Evolutionary conservation across 2,888 invertebrate species (phyloP).

Genomic region (Artemia sp.): DNA sequence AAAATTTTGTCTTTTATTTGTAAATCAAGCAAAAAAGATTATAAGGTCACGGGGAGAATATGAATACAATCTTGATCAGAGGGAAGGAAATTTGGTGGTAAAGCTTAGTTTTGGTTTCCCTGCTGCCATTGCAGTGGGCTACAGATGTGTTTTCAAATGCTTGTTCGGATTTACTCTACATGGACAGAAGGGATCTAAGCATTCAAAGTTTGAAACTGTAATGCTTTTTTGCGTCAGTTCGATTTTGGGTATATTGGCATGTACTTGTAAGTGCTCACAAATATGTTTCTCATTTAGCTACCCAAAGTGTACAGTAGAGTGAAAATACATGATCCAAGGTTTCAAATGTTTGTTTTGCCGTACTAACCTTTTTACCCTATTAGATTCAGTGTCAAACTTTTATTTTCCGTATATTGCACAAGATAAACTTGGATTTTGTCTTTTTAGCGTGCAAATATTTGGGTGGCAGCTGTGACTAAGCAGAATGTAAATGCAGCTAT

Average conservation of each 20-base stretch:
- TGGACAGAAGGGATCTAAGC: no score
- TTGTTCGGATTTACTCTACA: no score
- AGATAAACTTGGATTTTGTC: constrained; percentile 21
- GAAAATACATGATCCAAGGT: not conserved
- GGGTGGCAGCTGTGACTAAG: constrained; percentile 99
- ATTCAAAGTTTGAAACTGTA: no score
- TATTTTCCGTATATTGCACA: constrained; percentile 2
- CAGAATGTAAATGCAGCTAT: constrained; percentile 99
- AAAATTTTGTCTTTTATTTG: no score
- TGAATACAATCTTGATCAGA: no score
- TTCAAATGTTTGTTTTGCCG: not conserved
- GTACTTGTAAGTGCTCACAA: not conserved
- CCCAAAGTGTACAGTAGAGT: not conserved
- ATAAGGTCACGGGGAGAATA: no score
- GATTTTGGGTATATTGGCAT: not conserved
- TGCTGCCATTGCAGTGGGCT: no score
- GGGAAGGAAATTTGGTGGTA: no score
- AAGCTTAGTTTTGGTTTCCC: no score
- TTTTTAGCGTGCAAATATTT: constrained; percentile 80
- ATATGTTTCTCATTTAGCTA: not conserved
- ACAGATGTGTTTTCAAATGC: no score
- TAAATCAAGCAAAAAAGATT: no score
- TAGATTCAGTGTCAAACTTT: not conserved
- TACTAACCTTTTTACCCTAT: not conserved
- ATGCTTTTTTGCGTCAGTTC: no score